phyloP scores from a whole-genome alignment of 2,888 invertebrate genomes.

The Macrophya alboannulata region DNA sequence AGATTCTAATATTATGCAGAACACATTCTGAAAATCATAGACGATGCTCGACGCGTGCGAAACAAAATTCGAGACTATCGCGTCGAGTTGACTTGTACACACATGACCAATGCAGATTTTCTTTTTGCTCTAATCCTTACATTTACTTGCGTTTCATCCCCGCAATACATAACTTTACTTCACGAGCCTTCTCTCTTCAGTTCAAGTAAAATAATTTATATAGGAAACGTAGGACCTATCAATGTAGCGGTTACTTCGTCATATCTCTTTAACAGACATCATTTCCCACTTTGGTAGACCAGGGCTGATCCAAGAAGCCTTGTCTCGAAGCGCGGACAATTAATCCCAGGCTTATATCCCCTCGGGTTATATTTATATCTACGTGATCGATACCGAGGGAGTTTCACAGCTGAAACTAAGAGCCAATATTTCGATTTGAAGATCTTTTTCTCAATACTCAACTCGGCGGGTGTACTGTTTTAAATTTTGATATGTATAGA shows the following conservation, averaged over 20 bases:
- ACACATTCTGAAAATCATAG: background rate
- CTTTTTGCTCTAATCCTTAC: background rate
- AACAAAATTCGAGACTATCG: background rate
- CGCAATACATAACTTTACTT: constrained; percentile 27
- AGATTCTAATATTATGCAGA: background rate
- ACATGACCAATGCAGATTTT: background rate
- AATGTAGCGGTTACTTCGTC: background rate
- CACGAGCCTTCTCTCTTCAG: background rate
- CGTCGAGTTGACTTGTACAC: background rate
- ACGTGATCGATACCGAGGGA: constrained; percentile 9
- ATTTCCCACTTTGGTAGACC: constrained; percentile 9
- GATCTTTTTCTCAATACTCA: background rate
- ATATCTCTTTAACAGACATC: constrained; percentile 39
- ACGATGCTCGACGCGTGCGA: background rate
- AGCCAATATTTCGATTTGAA: constrained; percentile 15
- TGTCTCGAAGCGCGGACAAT: constrained; percentile 32
- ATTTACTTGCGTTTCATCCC: background rate
- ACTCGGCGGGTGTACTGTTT: background rate
- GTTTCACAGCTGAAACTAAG: background rate
- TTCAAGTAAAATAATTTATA: background rate
- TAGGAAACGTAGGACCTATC: background rate
- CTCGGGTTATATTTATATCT: constrained; percentile 28
- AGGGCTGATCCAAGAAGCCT: constrained; percentile 27
- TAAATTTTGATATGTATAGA: constrained; percentile 9
- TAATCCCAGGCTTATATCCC: constrained; percentile 35